Evolutionary conservation across 2,113 vertebrate species (phyloP).

Genomic region (Pogona vitticeps): DNA sequence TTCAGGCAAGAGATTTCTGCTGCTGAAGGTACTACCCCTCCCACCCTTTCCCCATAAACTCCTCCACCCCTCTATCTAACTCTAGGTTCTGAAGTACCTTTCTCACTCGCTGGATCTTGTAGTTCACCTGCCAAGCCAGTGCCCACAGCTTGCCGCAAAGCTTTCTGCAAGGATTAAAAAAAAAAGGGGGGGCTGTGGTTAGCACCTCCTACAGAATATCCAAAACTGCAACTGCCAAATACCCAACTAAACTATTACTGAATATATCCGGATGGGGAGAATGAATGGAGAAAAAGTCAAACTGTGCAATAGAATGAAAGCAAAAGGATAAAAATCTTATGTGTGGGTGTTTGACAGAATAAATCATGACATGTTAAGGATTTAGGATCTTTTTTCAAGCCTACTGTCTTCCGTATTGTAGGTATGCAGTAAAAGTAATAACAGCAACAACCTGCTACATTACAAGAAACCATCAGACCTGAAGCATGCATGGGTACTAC

Average conservation of each 20-base stretch:
- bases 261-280: not conserved
- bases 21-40: not conserved
- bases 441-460: not conserved
- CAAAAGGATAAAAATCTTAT: not conserved
- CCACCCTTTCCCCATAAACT: not conserved
- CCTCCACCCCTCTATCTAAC: not conserved
- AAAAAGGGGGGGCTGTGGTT: not conserved
- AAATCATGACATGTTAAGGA: not conserved
- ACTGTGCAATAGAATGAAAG: not conserved
- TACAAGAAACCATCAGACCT: not conserved
- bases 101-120: not conserved
- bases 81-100: slow-evolving; percentile 12
- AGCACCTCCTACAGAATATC: not conserved
- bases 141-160: slow-evolving; percentile 52
- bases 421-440: too few relatives aligned
- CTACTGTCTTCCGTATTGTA: not conserved
- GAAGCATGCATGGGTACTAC: not conserved
- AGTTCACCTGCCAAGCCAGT: slow-evolving; percentile 22
- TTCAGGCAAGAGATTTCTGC: not conserved
- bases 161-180: slow-evolving; percentile 35
- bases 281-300: not conserved
- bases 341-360: not conserved
- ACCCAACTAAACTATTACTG: not conserved
- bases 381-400: not conserved
- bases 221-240: not conserved